phyloP scores from a whole-genome alignment of 2,113 vertebrate genomes.

The Toxotes jaculatrix region DNA sequence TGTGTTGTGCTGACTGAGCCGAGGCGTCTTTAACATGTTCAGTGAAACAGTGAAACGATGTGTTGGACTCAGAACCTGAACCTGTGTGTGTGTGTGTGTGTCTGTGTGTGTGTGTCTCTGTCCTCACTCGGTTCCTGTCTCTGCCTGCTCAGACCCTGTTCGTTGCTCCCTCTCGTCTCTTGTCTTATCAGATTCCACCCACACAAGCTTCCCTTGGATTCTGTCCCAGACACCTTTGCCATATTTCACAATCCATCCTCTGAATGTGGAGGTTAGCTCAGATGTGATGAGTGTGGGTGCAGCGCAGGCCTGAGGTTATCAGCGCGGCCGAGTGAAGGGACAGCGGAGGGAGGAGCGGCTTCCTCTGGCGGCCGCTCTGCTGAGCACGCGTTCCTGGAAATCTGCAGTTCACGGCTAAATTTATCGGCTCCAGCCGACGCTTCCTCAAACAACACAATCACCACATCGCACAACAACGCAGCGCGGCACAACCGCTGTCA shows the following conservation, averaged over 20 bases:
- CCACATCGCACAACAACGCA: neutral
- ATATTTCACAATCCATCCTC: neutral
- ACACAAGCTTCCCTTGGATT: conserved; percentile 7
- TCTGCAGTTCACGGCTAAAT: neutral
- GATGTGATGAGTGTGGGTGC: neutral
- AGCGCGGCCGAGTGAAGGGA: neutral
- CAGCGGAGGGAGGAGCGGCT: conserved; percentile 2
- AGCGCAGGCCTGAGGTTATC: conserved; percentile 50
- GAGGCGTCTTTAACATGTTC: too few relatives aligned
- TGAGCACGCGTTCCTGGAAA: conserved; percentile 52
- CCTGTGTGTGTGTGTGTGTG: too few relatives aligned
- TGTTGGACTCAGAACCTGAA: too few relatives aligned
- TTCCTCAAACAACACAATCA: neutral
- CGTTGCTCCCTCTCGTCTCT: neutral
- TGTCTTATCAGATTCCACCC: neutral
- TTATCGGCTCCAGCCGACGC: neutral
- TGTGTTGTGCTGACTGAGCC: too few relatives aligned
- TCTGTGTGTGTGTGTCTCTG: too few relatives aligned
- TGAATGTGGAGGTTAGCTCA: fast-evolving
- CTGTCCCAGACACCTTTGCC: conserved; percentile 30
- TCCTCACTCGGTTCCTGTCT: too few relatives aligned
- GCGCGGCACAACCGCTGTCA: neutral
- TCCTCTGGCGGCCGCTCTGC: conserved; percentile 51
- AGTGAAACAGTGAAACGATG: too few relatives aligned
- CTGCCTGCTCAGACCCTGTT: too few relatives aligned